Evolutionary conservation across 2,113 vertebrate species (phyloP), one percentile per base, ranked within the genome.

Genomic region (Silurus meridionalis): DNA sequence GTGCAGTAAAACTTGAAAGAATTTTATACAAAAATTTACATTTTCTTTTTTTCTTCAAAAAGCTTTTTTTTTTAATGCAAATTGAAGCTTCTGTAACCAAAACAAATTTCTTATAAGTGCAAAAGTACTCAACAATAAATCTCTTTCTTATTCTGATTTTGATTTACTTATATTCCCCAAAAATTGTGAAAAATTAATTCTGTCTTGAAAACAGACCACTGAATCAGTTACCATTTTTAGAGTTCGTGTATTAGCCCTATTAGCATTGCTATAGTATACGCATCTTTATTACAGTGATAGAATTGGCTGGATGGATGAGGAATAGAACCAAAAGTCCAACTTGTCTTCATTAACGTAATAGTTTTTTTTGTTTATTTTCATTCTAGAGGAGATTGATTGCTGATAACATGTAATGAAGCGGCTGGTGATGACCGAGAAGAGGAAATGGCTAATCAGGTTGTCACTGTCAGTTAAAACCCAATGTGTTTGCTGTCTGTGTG

Each of bases 351-450:
- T 88, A 87, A 48, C 46, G 48, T 87, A 88, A 90, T 85, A 83
- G 88, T 57, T 21, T 57, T 82, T 88, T 87, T 85, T 58, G 3
- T 84, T 71, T 80, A 85, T 88, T 89, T 88, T 83, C 88, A 85
- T 90, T 90, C 28, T 23, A 83, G 71, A 7, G 15, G 82, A 89
- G 86, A 89, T 88, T 83, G 84, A 90, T 89, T 83, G 79, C 83
- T 86, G 88, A 89, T 90, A 86, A 63, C 14, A 55, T n/a, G 3
- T 86, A 87, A 90, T 84, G 78, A 88, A 82, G 66, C 66, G 60
- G 53, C 78, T 85, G 46, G 85, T n/a, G 82, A 53, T 84, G 63
- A 64, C 11, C n/a, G 75, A 69, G 46, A 60, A 74, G 46, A 82
- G 74, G 85, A 86, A 88, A 86, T 87, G 57, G 75, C 74, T 66